Conservation (phyloP, 2,797 vertebrate species). For the Pterois miles region DNA sequence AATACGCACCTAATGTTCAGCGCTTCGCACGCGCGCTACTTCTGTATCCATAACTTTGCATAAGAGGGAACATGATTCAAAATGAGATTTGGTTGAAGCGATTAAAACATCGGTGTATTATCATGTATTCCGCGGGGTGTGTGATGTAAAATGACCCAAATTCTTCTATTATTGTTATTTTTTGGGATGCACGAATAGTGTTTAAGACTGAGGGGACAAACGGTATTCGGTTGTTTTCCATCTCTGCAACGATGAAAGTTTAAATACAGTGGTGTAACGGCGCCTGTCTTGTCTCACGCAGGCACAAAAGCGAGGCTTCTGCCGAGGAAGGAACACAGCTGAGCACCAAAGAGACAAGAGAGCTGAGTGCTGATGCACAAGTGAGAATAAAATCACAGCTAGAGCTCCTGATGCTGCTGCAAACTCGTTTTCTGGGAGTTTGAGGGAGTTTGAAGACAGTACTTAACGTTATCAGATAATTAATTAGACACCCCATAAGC, state of each 20-base stretch:
- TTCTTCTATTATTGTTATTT: not conserved
- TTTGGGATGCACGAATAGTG: not conserved
- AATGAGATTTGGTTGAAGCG: not conserved
- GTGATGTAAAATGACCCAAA: not conserved
- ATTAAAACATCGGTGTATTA: constrained; percentile 6
- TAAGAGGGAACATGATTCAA: not conserved
- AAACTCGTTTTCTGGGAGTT: constrained; percentile 63
- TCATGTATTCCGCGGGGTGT: not conserved
- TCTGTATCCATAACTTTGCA: constrained; percentile 52
- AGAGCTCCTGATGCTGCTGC: constrained; percentile 37
- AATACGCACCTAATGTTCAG: not conserved
- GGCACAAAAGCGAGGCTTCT: constrained; percentile 70
- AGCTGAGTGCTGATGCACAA: constrained; percentile 60
- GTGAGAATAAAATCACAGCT: constrained; percentile 37
- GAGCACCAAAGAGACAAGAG: constrained; percentile 55
- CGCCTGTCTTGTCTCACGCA: constrained; percentile 70
- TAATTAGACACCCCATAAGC: constrained; percentile 79
- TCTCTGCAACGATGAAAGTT: constrained; percentile 50
- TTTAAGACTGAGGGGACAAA: not conserved
- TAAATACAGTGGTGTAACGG: constrained; percentile 38
- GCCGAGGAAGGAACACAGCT: constrained; percentile 51
- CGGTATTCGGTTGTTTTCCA: not conserved
- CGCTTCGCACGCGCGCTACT: constrained; percentile 28
- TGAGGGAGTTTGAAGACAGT: constrained; percentile 77
- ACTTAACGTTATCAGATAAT: constrained; percentile 83